Conservation (phyloP, 2,113 vertebrate genomes). For the Bubo bubo region DNA sequence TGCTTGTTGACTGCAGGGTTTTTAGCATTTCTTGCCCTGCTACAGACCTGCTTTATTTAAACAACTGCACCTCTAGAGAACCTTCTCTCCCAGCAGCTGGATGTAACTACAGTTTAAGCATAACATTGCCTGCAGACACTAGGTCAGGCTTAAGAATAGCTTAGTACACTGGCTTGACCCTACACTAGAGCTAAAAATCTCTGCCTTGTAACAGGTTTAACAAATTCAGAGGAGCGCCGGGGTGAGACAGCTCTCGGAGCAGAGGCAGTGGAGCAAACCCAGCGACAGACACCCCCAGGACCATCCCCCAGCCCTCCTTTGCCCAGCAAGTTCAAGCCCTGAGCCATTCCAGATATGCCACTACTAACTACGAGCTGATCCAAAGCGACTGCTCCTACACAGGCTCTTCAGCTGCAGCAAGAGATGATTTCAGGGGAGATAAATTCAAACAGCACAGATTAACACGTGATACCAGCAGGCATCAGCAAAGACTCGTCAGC, state of each 20-base stretch:
- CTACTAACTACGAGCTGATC: background rate
- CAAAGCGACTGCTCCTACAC: background rate
- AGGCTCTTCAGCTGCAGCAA: background rate
- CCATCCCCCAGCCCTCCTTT: background rate
- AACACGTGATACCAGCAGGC: background rate
- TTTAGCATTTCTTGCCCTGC: background rate
- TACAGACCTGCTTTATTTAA: background rate
- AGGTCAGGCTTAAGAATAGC: background rate
- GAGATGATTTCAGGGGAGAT: background rate
- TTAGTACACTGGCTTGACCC: background rate
- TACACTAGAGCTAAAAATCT: background rate
- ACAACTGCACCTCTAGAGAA: background rate
- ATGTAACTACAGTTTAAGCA: background rate
- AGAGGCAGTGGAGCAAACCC: background rate
- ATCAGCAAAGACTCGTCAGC: background rate
- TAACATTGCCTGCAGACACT: fast-evolving
- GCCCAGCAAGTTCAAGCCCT: background rate
- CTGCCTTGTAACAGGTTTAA: background rate
- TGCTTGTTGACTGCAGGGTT: background rate
- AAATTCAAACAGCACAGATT: background rate
- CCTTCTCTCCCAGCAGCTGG: background rate
- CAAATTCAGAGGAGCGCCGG: background rate
- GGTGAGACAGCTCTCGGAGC: background rate
- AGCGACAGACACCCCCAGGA: background rate
- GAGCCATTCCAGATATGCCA: background rate